phyloP scores from a whole-genome alignment of 2,113 vertebrate genomes.

The Aspidoscelis tigris region DNA sequence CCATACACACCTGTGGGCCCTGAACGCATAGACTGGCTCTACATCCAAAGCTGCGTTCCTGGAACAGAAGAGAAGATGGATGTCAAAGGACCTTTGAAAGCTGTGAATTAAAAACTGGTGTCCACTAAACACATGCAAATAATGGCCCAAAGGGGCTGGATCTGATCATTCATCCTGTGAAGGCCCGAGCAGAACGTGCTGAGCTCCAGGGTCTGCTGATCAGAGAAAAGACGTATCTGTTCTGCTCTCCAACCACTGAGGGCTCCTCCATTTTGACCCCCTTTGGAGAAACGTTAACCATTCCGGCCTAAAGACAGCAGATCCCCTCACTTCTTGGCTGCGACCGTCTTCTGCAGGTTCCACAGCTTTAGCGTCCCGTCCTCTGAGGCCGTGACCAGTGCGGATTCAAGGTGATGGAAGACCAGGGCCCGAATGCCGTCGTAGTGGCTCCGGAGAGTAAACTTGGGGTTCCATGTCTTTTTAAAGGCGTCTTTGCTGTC shows the following conservation, averaged over 20 bases:
- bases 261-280: background rate
- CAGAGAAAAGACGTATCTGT: too few relatives aligned
- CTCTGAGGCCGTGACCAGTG: slow-evolving; percentile 87
- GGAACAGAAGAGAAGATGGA: background rate
- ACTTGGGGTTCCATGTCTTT: slow-evolving; percentile 91
- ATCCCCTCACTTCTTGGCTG: slow-evolving; percentile 85
- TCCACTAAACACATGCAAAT: background rate
- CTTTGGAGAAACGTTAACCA: background rate
- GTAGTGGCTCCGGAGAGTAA: slow-evolving; percentile 91
- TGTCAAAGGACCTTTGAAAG: fast-evolving
- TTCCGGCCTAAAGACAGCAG: background rate
- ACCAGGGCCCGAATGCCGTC: slow-evolving; percentile 88
- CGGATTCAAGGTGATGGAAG: slow-evolving; percentile 88
- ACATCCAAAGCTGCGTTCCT: slow-evolving; percentile 89
- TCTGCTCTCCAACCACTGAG: too few relatives aligned
- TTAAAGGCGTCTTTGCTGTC: slow-evolving; percentile 89
- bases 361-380: slow-evolving; percentile 92
- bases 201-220: too few relatives aligned
- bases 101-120: background rate
- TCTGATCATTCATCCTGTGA: too few relatives aligned
- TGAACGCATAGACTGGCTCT: slow-evolving; percentile 91
- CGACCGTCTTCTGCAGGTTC: slow-evolving; percentile 91
- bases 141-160: background rate
- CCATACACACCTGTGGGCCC: slow-evolving; percentile 85
- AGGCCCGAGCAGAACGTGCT: too few relatives aligned